Evolutionary conservation across 2,888 invertebrate species (phyloP), one percentile per base, ranked within the genome.

Genomic region (Drosophila mettleri): DNA sequence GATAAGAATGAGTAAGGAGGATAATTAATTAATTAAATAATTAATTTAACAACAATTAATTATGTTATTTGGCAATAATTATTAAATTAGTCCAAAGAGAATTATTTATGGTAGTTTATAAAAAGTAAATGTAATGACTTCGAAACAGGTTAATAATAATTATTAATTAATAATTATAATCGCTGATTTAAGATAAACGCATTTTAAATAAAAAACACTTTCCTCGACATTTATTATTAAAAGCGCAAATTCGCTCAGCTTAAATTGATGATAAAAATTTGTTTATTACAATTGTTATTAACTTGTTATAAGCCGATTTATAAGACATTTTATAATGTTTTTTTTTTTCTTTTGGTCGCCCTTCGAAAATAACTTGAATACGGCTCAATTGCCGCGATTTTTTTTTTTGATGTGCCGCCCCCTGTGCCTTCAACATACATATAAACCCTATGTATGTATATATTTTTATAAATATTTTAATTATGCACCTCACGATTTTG

Each of bases 401-500:
- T 18, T 54, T 58, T 31, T 59, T 67, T 62, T 67, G 53, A 63
- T 53, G 55, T 49, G 39, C 24, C 49, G 18, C 22, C 29, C 10
- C 9, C 14, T 4, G 18, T 14, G 36, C 16, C 41, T 46, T 54
- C 75, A 71, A 0, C 20, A 18, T 73, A 71, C 61, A 71, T 74
- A 59, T 16, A 33, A 29, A 73, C 54, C n/a, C n/a, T n/a, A 48
- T 45, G 12, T 48, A 10, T 53, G 20, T 22, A 74, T 83, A 72
- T 67, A 1, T 45, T 12, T 18, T 27, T 45, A 45, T 45, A 29
- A 27, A 45, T 88, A 88, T 86, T 82, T 85, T 88, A 86, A 86
- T 88, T 88, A 86, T 86, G 86, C 85, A 64, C 39, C 83, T 86
- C 85, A 86, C 85, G 88, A 88, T 86, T 86, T 80, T 80, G 64